These are phyloP conservation scores for Gallinago undulata DNA, from an alignment of 2,113 vertebrate genomes.

Conservation along the genomic window DNA sequence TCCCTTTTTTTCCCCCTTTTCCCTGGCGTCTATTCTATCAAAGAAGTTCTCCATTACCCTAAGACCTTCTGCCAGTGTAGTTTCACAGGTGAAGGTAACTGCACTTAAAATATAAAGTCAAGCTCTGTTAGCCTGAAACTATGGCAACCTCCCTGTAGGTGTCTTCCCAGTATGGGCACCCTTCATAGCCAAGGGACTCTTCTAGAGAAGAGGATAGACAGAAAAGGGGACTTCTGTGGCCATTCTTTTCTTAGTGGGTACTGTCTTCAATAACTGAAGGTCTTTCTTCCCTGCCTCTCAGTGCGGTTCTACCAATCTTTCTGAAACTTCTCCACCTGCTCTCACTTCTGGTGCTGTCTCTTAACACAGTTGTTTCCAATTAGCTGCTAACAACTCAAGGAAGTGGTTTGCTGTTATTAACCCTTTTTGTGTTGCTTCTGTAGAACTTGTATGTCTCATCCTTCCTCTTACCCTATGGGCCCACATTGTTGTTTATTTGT, in stretches of 20 bases:
- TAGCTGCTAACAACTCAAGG: background rate
- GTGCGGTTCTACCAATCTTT: background rate
- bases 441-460: background rate
- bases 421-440: background rate
- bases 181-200: background rate
- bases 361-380: background rate
- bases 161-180: background rate
- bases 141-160: background rate
- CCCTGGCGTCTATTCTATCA: background rate
- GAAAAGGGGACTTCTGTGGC: background rate
- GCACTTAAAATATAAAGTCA: background rate
- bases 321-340: background rate
- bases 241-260: background rate
- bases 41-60: background rate
- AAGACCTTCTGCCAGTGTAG: background rate
- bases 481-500: background rate
- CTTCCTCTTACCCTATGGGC: background rate
- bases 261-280: background rate
- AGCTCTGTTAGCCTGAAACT: background rate
- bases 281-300: background rate
- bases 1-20: background rate
- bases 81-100: background rate
- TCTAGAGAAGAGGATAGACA: background rate
- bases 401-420: conserved; percentile 4
- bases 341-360: background rate